These are phyloP conservation scores for Battus philenor DNA, from an alignment of 1,140 invertebrate species.

Conservation along the genomic window DNA sequence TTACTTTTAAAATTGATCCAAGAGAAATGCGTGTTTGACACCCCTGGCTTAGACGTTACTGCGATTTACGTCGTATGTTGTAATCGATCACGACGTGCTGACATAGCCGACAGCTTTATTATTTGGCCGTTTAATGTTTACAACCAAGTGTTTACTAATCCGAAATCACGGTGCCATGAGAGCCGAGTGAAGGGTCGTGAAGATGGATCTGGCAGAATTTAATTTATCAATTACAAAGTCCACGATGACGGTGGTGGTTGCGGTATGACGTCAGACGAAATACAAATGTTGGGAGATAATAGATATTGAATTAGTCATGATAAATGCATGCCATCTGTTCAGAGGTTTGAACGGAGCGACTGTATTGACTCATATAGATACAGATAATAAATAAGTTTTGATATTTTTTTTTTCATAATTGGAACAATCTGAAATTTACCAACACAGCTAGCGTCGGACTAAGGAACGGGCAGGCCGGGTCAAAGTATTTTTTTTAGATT, in stretches of 20 bases:
- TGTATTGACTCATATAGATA: too few species aligned
- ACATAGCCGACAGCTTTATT: slow-evolving; percentile 56
- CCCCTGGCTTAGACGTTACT: too few species aligned
- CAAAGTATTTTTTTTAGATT: too few species aligned
- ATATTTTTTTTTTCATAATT: too few species aligned
- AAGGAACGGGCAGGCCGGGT: too few species aligned
- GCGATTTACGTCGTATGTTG: slow-evolving; percentile 19
- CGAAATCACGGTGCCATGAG: slow-evolving; percentile 2
- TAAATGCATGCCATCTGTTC: slow-evolving; percentile 9
- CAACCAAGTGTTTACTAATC: slow-evolving; percentile 29
- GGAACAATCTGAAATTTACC: too few species aligned
- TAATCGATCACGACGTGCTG: slow-evolving; percentile 52
- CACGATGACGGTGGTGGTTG: neutral
- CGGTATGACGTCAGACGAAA: neutral
- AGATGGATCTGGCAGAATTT: slow-evolving; percentile 13
- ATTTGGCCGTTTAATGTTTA: slow-evolving; percentile 46
- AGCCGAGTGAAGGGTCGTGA: slow-evolving; percentile 19
- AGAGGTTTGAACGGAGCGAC: too few species aligned
- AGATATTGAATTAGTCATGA: too few species aligned
- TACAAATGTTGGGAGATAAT: slow-evolving; percentile 2
- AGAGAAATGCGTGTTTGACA: too few species aligned
- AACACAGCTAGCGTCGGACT: too few species aligned
- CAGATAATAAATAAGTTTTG: too few species aligned
- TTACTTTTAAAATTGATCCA: too few species aligned
- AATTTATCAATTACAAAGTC: slow-evolving; percentile 6